Evolutionary conservation across 1,140 invertebrate species (phyloP).

Genomic region (Diorhabda sublineata): DNA sequence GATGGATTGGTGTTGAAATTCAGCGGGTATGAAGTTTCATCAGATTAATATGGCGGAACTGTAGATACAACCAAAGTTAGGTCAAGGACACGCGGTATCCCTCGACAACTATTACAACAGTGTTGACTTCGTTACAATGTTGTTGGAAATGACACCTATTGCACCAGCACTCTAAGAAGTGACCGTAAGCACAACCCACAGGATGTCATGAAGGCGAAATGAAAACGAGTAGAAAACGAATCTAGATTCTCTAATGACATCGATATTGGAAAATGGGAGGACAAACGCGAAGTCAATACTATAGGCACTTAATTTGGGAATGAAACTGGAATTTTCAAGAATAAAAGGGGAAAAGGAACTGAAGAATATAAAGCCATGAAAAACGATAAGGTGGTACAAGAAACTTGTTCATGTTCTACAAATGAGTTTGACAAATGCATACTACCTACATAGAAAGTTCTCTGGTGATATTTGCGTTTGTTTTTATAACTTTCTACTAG

Average conservation of each 20-base stretch:
- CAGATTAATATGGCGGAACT: too few relatives aligned
- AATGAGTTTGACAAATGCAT: constrained; percentile 16
- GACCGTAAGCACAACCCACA: constrained; percentile 33
- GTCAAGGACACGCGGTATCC: constrained; percentile 19
- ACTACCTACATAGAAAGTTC: constrained; percentile 12
- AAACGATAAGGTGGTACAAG: constrained; percentile 6
- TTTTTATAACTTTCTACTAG: constrained; percentile 13
- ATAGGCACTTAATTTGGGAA: neutral
- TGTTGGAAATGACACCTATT: too few relatives aligned
- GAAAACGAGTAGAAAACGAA: constrained; percentile 40
- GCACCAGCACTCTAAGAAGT: too few relatives aligned
- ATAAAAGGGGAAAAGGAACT: too few relatives aligned
- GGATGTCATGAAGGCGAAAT: constrained; percentile 28
- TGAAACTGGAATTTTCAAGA: neutral
- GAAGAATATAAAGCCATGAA: neutral
- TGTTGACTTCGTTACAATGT: too few relatives aligned
- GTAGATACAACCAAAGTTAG: neutral
- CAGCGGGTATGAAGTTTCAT: too few relatives aligned
- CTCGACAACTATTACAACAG: too few relatives aligned
- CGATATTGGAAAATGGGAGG: constrained; percentile 40
- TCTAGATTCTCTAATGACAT: constrained; percentile 31
- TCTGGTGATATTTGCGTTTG: constrained; percentile 12
- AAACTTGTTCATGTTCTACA: constrained; percentile 18
- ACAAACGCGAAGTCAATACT: constrained; percentile 26
- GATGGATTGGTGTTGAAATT: too few relatives aligned